A percentile compares a stretch with the other conserved stretches of the same genome.
phyloP scores from a whole-genome alignment of 2,888 invertebrate genomes.

The Lottia scabra region DNA sequence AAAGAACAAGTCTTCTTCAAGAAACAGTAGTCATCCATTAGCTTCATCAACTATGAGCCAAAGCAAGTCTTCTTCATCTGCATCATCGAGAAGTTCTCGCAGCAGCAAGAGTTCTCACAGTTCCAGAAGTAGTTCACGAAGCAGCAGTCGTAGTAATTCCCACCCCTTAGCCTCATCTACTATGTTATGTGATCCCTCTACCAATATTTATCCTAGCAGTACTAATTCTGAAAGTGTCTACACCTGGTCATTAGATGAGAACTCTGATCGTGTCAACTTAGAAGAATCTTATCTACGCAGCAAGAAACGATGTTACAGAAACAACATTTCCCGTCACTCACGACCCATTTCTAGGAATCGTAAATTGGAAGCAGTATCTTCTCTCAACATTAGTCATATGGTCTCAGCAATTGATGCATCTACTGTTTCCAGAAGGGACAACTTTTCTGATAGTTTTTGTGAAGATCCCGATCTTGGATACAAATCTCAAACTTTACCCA shows the following conservation, averaged over 20 bases:
- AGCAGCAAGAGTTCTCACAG: slow-evolving; percentile 28
- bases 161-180: slow-evolving; percentile 56
- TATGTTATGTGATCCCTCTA: slow-evolving; percentile 46
- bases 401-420: slow-evolving; percentile 43
- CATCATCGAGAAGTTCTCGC: not conserved
- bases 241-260: slow-evolving; percentile 54
- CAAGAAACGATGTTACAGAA: slow-evolving; percentile 10
- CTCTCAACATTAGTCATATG: slow-evolving; percentile 37
- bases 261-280: slow-evolving; percentile 40
- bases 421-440: slow-evolving; percentile 34
- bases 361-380: slow-evolving; percentile 38
- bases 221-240: slow-evolving; percentile 49
- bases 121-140: slow-evolving; percentile 32
- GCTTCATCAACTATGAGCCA: slow-evolving; percentile 28
- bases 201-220: slow-evolving; percentile 37
- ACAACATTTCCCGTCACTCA: not conserved
- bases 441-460: slow-evolving; percentile 43
- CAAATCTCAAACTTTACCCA: slow-evolving; percentile 48
- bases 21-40: slow-evolving; percentile 14
- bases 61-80: slow-evolving; percentile 25
- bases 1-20: slow-evolving; percentile 3
- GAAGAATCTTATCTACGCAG: slow-evolving; percentile 51
- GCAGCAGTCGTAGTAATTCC: slow-evolving; percentile 40
- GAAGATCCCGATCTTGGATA: slow-evolving; percentile 37
- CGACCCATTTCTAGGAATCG: slow-evolving; percentile 21